Evolutionary conservation across 2,113 vertebrate genomes (phyloP), one percentile per base, ranked within the genome.

Genomic region (Cheilinus undulatus): DNA sequence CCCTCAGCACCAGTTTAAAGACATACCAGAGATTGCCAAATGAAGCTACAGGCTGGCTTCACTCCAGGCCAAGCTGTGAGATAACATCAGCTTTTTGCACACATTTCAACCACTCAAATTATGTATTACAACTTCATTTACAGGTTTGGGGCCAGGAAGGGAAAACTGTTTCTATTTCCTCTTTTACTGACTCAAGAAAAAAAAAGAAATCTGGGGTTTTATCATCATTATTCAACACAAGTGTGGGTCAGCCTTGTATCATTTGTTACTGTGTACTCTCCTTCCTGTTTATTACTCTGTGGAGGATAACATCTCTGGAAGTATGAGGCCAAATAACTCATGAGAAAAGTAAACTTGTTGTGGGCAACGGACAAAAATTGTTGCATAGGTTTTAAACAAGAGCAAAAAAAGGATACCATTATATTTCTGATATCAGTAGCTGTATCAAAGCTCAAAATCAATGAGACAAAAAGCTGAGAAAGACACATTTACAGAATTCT

Each of bases 261-360:
- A 3, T 67, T 71, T 60, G 30, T 27, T 22, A 42, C n/a, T 26
- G 20, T 7, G 2, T 52, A 57, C 27, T 8, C 24, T 36, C 11
- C 56, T 73, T 86, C 59, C 79, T 86, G 87, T 84, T 80, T 86
- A 69, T 42, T 42, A 64, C 48, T 46, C 40, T 13, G 51, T 43
- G 43, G 8, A 14, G 23, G 81, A 88, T 77, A 61, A 42, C 13
- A 82, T 86, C 78, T 17, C 32, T 22, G 34, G 57, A 53, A 57
- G 64, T 42, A 56, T 36, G 43, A 38, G 51, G 23, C 43, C 4
- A 26, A 48, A 27, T 14, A 14, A 53, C 6, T 23, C 45, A 24
- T 30, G 28, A 26, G 53, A 66, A 10, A 68, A 52, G 48, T 24
- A 40, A 62, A 58, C 28, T 17, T 2, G 13, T 19, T 51, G 38